Conservation (phyloP, 2,113 vertebrate species). For the Corythornis cristatus region DNA sequence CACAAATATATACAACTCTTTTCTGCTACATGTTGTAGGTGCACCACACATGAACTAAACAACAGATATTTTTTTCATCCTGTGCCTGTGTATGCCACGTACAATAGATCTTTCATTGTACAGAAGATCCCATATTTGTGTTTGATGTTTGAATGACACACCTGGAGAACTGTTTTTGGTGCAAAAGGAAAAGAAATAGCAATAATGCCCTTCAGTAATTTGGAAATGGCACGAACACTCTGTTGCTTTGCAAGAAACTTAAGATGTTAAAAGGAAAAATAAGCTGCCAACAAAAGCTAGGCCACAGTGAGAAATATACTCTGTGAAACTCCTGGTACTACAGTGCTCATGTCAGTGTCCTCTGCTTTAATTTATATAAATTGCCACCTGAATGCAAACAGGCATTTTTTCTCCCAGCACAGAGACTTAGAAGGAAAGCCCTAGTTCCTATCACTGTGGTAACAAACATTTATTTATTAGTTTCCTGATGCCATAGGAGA, state of each 20-base stretch:
- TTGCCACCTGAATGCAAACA: background rate
- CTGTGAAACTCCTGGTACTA: background rate
- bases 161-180: background rate
- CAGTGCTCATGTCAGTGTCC: background rate
- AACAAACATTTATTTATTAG: background rate
- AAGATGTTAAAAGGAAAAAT: background rate
- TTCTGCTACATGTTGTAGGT: background rate
- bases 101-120: background rate
- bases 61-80: background rate
- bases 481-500: background rate
- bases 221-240: background rate
- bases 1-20: background rate
- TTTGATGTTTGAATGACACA: background rate
- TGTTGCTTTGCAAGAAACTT: background rate
- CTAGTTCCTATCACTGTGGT: background rate
- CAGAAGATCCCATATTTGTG: background rate
- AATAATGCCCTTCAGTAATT: background rate
- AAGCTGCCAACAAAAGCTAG: background rate
- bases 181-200: background rate
- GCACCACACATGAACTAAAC: background rate
- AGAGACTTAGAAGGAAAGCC: background rate
- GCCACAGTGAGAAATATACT: background rate
- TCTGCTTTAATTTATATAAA: background rate
- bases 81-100: rapidly evolving
- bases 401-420: background rate